Percentiles rank a stretch among this genome's conserved stretches.
phyloP scores from a whole-genome alignment of 1,140 invertebrate genomes.

The Helicoverpa zea region DNA sequence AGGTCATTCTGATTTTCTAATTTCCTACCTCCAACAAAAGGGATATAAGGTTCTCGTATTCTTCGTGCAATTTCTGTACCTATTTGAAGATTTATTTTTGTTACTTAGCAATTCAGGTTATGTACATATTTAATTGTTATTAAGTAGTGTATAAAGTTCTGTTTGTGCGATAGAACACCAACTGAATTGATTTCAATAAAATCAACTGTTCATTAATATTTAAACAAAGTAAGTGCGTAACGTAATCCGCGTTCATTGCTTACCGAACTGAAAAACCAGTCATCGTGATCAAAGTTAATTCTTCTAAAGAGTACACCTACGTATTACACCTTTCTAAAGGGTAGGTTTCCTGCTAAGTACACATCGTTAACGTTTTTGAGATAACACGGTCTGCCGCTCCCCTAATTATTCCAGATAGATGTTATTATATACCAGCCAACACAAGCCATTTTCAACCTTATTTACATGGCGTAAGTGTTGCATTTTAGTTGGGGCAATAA shows the following conservation, averaged over 20 bases:
- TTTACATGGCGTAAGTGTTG: neutral
- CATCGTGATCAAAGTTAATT: constrained; percentile 8
- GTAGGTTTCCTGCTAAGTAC: constrained; percentile 6
- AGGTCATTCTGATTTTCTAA: too few species aligned
- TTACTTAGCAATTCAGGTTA: neutral
- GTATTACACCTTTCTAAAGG: neutral
- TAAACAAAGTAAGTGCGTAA: too few species aligned
- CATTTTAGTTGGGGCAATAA: neutral
- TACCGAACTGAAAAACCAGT: neutral
- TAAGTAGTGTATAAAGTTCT: neutral
- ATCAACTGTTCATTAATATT: too few species aligned
- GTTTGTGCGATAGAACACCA: too few species aligned
- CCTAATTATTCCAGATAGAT: constrained; percentile 27
- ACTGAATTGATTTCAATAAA: too few species aligned
- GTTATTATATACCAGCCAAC: neutral
- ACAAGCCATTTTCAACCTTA: constrained; percentile 13
- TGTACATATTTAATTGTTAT: neutral
- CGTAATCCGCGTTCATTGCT: neutral
- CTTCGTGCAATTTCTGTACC: too few species aligned
- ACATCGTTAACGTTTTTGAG: constrained; percentile 21
- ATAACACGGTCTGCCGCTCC: constrained; percentile 6
- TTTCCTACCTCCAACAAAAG: too few species aligned
- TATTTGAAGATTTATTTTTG: neutral
- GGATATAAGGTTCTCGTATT: too few species aligned
- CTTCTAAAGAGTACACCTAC: neutral